Evolutionary conservation across 2,797 vertebrate species (phyloP).

Genomic region (Nyctibius grandis): DNA sequence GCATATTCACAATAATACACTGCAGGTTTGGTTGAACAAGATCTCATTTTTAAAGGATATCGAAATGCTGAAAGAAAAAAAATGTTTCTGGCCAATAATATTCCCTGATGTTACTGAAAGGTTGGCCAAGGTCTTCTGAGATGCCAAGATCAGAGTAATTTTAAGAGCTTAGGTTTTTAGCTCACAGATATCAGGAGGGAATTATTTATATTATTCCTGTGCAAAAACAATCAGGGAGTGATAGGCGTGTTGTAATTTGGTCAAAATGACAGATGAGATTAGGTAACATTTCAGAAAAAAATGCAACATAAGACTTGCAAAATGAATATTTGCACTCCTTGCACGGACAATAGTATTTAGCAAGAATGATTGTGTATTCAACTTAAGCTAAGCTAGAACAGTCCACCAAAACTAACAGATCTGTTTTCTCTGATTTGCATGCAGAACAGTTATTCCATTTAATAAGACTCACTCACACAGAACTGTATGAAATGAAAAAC

Average conservation of each 20-base stretch:
- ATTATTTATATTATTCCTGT: not conserved
- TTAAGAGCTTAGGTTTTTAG: not conserved
- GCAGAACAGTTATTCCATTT: not conserved
- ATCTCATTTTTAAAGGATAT: not conserved
- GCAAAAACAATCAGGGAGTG: not conserved
- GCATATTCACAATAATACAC: not conserved
- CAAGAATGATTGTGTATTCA: not conserved
- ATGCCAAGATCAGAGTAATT: not conserved
- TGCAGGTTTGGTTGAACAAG: not conserved
- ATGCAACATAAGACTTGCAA: not conserved
- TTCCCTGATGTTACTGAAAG: not conserved
- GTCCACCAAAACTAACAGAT: not conserved
- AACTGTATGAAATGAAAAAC: conserved; percentile 5
- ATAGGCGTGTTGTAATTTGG: not conserved
- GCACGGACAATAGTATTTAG: not conserved
- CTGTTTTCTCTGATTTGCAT: not conserved
- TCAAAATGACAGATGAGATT: not conserved
- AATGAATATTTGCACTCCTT: not conserved
- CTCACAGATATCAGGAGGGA: not conserved
- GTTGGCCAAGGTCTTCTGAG: not conserved
- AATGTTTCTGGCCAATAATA: not conserved
- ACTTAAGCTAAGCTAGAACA: not conserved
- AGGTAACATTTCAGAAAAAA: not conserved
- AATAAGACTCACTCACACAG: conserved; percentile 21
- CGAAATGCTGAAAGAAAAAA: not conserved